phyloP scores from a whole-genome alignment of 2,113 vertebrate species.

The Scomber colias region DNA sequence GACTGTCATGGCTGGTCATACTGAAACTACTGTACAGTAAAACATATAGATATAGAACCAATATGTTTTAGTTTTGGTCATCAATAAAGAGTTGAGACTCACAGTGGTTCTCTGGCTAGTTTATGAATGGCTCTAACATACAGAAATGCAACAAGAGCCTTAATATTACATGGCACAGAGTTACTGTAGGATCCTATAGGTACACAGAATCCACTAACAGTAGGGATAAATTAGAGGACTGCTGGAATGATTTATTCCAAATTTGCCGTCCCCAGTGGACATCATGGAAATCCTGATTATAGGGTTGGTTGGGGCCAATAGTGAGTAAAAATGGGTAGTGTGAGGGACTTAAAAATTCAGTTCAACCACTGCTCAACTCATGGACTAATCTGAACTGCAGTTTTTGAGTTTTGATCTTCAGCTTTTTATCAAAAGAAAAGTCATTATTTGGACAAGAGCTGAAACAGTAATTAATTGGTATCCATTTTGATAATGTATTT shows the following conservation, averaged over 20 bases:
- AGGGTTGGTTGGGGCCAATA: slow-evolving; percentile 14
- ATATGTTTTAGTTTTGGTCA: not conserved
- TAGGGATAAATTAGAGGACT: slow-evolving; percentile 22
- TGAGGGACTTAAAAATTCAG: slow-evolving; percentile 14
- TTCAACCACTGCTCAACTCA: not conserved
- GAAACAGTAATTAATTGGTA: no score
- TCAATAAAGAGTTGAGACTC: slow-evolving; percentile 2
- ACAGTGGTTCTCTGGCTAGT: not conserved
- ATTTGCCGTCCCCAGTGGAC: slow-evolving; percentile 8
- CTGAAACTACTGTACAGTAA: not conserved
- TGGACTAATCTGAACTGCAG: not conserved
- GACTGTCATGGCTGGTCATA: slow-evolving; percentile 9
- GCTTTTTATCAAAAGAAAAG: no score
- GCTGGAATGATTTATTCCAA: slow-evolving; percentile 20
- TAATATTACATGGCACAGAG: slow-evolving; percentile 16
- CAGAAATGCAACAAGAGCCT: not conserved
- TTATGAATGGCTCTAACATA: slow-evolving; percentile 4
- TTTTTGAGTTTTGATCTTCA: not conserved
- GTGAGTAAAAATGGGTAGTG: slow-evolving; percentile 15
- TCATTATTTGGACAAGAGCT: no score
- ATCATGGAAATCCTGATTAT: slow-evolving; percentile 62
- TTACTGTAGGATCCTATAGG: slow-evolving; percentile 17
- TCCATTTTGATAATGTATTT: no score
- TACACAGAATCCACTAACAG: slow-evolving; percentile 34
- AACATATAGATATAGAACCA: slow-evolving; percentile 2